phyloP scores from a whole-genome alignment of 2,797 vertebrate species.

The Lagodon rhomboides region DNA sequence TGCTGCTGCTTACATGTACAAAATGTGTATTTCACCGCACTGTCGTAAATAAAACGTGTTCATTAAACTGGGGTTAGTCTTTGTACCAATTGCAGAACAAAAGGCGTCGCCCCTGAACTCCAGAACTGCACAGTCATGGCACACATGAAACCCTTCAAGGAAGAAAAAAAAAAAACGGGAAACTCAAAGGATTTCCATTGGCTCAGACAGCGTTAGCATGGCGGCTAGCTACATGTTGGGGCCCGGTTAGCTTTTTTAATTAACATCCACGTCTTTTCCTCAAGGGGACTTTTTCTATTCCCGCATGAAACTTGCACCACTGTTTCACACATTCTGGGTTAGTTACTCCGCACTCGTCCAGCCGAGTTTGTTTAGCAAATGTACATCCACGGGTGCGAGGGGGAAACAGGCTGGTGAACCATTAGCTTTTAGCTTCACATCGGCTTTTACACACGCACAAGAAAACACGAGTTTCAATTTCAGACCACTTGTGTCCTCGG shows the following conservation, averaged over 20 bases:
- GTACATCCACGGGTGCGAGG: not conserved
- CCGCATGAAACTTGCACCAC: not conserved
- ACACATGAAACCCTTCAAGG: constrained; percentile 62
- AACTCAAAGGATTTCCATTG: constrained; percentile 24
- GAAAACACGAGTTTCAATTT: not conserved
- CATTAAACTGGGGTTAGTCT: not conserved
- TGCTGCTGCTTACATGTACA: not conserved
- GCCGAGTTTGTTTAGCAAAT: not conserved
- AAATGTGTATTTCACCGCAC: not conserved
- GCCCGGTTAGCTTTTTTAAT: not conserved
- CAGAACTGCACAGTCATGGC: constrained; percentile 88
- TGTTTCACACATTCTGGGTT: not conserved
- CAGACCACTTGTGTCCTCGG: not conserved
- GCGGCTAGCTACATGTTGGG: constrained; percentile 19
- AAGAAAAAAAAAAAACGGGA: constrained; percentile 9
- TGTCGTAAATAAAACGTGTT: not conserved
- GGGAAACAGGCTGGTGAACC: not conserved
- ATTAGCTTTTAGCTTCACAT: not conserved
- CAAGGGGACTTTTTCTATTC: not conserved
- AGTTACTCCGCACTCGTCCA: not conserved
- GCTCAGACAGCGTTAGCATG: constrained; percentile 40
- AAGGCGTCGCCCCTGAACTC: constrained; percentile 81
- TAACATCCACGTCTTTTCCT: not conserved
- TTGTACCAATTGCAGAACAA: constrained; percentile 49
- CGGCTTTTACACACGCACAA: not conserved